Evolutionary conservation across 2,797 vertebrate species (phyloP).

Genomic region (Thalassophryne amazonica): DNA sequence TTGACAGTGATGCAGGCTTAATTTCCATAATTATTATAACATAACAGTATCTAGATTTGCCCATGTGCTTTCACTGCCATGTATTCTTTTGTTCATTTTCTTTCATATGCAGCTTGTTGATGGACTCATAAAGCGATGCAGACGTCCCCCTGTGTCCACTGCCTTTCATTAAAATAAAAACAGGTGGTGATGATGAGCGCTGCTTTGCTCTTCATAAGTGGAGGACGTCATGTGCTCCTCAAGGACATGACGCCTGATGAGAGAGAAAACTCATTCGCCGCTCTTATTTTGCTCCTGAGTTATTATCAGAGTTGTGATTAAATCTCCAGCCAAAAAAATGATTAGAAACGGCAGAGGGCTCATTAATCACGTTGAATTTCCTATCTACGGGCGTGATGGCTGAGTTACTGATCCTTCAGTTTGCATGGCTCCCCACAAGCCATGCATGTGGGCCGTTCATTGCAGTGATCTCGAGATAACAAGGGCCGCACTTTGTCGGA

Average conservation of each 20-base stretch:
- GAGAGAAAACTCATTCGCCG: constrained; percentile 67
- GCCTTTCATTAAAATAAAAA: constrained; percentile 29
- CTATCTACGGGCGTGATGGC: constrained; percentile 28
- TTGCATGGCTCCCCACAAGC: constrained; percentile 41
- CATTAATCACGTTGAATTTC: constrained; percentile 67
- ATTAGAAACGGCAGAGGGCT: constrained; percentile 71
- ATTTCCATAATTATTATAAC: constrained; percentile 1
- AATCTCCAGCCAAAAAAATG: constrained; percentile 67
- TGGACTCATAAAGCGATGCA: constrained; percentile 28
- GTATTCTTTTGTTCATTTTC: constrained; percentile 5
- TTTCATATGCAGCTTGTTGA: constrained; percentile 28
- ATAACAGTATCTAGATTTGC: constrained; percentile 23
- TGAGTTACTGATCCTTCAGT: constrained; percentile 51
- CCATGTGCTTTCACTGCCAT: constrained; percentile 22
- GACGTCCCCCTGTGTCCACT: constrained; percentile 30
- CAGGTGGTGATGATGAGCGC: constrained; percentile 35
- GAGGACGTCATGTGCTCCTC: constrained; percentile 56
- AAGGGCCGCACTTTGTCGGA: constrained; percentile 46
- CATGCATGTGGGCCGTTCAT: constrained; percentile 46
- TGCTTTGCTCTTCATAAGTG: constrained; percentile 60
- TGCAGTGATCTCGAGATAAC: constrained; percentile 65
- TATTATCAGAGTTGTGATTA: constrained; percentile 76
- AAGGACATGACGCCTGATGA: constrained; percentile 67
- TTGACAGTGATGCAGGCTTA: too few relatives aligned
- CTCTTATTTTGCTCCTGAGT: constrained; percentile 65